A percentile compares a stretch with the other conserved stretches of the same genome.
phyloP scores from a whole-genome alignment of 2,797 vertebrate genomes.

The Hippopotamyrus pictus region DNA sequence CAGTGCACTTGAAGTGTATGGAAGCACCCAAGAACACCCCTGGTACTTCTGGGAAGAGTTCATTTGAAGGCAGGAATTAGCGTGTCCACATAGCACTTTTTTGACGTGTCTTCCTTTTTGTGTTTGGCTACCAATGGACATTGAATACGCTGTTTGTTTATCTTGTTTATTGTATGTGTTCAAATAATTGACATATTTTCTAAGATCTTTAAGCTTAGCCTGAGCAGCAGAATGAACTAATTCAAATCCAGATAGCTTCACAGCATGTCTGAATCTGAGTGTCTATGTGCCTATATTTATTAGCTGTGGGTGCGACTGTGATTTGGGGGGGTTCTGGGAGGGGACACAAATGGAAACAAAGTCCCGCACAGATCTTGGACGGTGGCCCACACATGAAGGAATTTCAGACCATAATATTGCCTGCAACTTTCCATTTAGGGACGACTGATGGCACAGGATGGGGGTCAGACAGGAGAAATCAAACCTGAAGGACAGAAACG shows the following conservation, averaged over 20 bases:
- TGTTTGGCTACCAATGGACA: neutral
- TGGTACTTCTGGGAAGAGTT: neutral
- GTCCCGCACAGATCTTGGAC: neutral
- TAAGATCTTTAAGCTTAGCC: neutral
- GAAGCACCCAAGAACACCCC: neutral
- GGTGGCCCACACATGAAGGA: constrained; percentile 9
- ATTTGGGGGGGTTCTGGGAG: neutral
- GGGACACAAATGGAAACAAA: neutral
- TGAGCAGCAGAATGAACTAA: neutral
- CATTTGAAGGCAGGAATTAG: neutral
- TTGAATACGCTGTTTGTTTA: neutral
- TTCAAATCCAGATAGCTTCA: neutral
- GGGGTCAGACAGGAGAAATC: constrained; percentile 5
- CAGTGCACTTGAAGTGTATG: neutral
- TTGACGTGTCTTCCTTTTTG: neutral
- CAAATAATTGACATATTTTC: neutral
- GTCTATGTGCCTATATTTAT: neutral
- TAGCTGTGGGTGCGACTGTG: neutral
- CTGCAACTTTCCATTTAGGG: neutral
- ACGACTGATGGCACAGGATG: neutral
- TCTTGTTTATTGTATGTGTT: neutral
- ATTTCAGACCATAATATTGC: constrained; percentile 1
- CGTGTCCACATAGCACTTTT: neutral
- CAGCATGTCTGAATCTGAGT: neutral
- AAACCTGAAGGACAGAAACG: neutral